Evolutionary conservation across 2,797 vertebrate species (phyloP), one percentile per base, ranked within the genome.

Genomic region (Sarcoramphus papa): DNA sequence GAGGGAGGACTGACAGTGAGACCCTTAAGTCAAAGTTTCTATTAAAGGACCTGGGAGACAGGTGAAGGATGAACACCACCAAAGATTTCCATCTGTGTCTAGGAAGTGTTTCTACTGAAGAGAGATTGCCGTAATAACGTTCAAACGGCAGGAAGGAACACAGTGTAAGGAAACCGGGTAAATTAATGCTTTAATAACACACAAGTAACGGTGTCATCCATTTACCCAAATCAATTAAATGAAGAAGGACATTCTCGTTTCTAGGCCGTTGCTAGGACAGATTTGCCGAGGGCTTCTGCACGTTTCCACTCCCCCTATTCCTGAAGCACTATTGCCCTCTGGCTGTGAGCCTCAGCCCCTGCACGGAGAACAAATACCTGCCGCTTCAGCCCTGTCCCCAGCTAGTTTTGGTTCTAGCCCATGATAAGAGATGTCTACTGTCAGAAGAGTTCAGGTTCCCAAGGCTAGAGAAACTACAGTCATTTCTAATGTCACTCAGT

Each of bases 171-270:
- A 85, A 96, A 90, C 8, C 2, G 17, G 80, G 33, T 78, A 97
- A 97, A 93, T 93, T 91, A 97, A 95, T 97, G 95, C 76, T 94
- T 94, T 97, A 97, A 97, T 97, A 97, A 97, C 94, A 90, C 64
- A 54, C 85, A 19, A 96, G 94, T 31, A 95, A 86, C 67, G 14
- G 63, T 21, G 64, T 59, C 93, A 97, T 97, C 94, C 93, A 88
- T 97, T 97, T 88, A 93, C 88, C 51, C 92, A 95, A 90, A 95
- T 96, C 95, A 96, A 92, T 96, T 93, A 94, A 93, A 88, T 5
- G 67, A 83, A 95, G 92, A 73, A 90, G 89, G 92, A 83, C 83
- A 59, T 64, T 82, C 84, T 93, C 0, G 84, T 96, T 96, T 94
- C 95, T 9, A 95, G 84, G 92, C 92, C 13, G 89, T 94, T 97